A percentile compares a stretch with the other conserved stretches of the same genome.
These are phyloP conservation scores for Arctocebus calabarensis DNA, from an alignment of 2,797 vertebrate genomes.

Conservation along the genomic window DNA sequence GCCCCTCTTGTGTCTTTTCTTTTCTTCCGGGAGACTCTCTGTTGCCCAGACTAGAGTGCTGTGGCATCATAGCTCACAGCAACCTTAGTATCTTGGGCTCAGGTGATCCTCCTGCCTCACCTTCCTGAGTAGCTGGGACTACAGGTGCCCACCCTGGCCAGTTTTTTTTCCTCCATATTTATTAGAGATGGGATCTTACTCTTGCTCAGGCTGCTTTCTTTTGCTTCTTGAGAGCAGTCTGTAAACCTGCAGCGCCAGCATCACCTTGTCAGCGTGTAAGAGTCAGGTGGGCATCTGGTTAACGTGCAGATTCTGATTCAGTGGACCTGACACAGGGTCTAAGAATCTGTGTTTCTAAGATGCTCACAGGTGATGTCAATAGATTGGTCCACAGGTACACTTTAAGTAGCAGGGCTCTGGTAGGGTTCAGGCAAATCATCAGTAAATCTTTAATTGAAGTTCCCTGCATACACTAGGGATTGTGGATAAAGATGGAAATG, in stretches of 20 bases:
- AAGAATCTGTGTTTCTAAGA: neutral
- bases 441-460: neutral
- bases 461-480: neutral
- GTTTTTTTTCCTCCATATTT: too few relatives aligned
- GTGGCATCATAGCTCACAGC: too few relatives aligned
- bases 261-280: neutral
- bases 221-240: neutral
- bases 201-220: too few relatives aligned
- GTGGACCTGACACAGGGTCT: neutral
- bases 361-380: neutral
- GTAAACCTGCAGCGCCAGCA: too few relatives aligned
- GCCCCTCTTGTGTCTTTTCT: too few relatives aligned
- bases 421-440: neutral
- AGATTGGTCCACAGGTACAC: neutral
- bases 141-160: too few relatives aligned
- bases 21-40: too few relatives aligned
- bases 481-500: neutral
- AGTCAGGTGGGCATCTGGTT: neutral
- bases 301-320: neutral
- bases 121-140: too few relatives aligned
- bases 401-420: neutral
- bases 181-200: too few relatives aligned
- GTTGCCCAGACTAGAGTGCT: too few relatives aligned
- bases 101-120: too few relatives aligned
- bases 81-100: too few relatives aligned